Conservation (phyloP, 1,140 invertebrate genomes). For the Teleopsis dalmanni region DNA sequence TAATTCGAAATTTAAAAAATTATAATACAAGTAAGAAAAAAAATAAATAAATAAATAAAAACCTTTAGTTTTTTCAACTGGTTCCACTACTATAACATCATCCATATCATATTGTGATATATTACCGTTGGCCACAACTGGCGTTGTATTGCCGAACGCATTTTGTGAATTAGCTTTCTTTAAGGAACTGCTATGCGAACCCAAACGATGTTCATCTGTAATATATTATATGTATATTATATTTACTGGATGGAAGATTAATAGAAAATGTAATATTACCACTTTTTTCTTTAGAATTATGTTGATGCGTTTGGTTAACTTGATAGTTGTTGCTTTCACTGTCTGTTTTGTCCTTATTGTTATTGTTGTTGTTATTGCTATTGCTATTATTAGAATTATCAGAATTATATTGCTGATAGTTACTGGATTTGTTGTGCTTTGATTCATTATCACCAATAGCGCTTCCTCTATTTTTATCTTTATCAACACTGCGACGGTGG, state of each 20-base stretch:
- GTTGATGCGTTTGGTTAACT: neutral
- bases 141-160: slow-evolving; percentile 9
- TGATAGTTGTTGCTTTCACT: slow-evolving; percentile 15
- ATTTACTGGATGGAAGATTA: slow-evolving; percentile 10
- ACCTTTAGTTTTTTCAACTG: slow-evolving; percentile 38
- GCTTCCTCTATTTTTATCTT: slow-evolving; percentile 30
- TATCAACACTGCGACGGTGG: slow-evolving; percentile 39
- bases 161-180: slow-evolving; percentile 8
- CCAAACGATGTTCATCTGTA: neutral
- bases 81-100: slow-evolving; percentile 20
- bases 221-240: slow-evolving; percentile 15
- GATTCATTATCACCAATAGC: slow-evolving; percentile 4
- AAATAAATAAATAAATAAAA: neutral
- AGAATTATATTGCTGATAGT: neutral
- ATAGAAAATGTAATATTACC: neutral
- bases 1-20: neutral
- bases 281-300: slow-evolving; percentile 7
- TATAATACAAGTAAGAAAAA: neutral
- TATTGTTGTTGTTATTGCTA: slow-evolving; percentile 18
- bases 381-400: slow-evolving; percentile 20
- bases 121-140: slow-evolving; percentile 30
- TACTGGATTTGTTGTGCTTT: neutral
- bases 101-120: slow-evolving; percentile 30
- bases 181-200: neutral
- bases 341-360: slow-evolving; percentile 19